These are phyloP conservation scores for Vireo altiloquus DNA, from an alignment of 2,113 vertebrate genomes.

Conservation along the genomic window DNA sequence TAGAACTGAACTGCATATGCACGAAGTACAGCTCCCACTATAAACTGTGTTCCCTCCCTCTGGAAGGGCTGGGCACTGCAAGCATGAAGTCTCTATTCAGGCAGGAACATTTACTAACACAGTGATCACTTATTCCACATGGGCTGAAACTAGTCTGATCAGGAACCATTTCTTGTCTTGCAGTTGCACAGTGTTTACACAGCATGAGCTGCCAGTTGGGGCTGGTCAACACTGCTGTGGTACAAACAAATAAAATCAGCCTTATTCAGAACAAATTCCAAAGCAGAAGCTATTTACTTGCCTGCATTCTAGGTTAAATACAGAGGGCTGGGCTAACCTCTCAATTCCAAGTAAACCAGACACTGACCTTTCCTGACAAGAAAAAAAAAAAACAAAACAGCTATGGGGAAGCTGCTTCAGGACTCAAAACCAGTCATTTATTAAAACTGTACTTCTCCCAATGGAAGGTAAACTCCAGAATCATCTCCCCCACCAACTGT, in stretches of 20 bases:
- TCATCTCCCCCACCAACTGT: background rate
- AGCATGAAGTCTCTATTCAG: background rate
- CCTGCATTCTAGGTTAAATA: background rate
- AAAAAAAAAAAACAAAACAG: background rate
- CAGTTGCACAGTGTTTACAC: background rate
- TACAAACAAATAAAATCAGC: background rate
- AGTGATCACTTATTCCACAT: background rate
- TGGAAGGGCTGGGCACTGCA: background rate
- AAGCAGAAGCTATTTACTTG: background rate
- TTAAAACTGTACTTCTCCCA: background rate
- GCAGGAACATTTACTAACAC: background rate
- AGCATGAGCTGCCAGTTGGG: background rate
- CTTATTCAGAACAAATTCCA: background rate
- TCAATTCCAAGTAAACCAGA: background rate
- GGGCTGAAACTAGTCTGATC: background rate
- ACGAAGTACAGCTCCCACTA: background rate
- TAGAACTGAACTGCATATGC: fast-evolving
- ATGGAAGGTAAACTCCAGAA: background rate
- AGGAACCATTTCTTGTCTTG: background rate
- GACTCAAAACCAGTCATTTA: background rate
- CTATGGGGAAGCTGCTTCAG: background rate
- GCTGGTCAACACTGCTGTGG: background rate
- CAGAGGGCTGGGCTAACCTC: background rate
- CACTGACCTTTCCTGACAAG: background rate
- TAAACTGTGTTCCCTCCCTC: background rate